Evolutionary conservation across 2,113 vertebrate species (phyloP), one percentile per base, ranked within the genome.

Genomic region (Ancistrus triradiatus): DNA sequence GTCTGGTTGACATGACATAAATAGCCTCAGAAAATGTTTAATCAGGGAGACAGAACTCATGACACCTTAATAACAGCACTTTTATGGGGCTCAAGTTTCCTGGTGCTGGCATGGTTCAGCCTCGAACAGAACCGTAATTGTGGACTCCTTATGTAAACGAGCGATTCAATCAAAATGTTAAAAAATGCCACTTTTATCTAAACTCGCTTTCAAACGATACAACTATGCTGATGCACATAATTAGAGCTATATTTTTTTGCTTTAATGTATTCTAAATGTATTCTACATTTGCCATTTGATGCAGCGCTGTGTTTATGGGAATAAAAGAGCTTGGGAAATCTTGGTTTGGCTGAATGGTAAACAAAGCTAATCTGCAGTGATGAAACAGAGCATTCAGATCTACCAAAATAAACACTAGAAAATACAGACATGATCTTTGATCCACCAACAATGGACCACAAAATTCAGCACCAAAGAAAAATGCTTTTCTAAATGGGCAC

Each of bases 311-410:
- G 64, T 75, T 73, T 65, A 64, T 46, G 67, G 19, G 59, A 59
- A 73, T 57, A 58, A 58, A 63, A 68, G 67, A 53, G 60, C 72
- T 74, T 15, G 49, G 51, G 53, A 66, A 74, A 68, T 68, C 63
- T 62, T 58, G 71, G 68, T 62, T 71, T 69, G 60, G 68, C 37
- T 24, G 40, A 68, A 57, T 33, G 51, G 63, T 72, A 69, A 74
- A 74, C 73, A 71, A 50, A 25, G 24, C 52, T 74, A 72, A 74
- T 74, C 68, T 68, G 59, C 65, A 66, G 62, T 74, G 62, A 72
- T 69, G 68, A 72, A 70, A 70, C 63, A 47, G 44, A 61, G 58
- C 52, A 56, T 65, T 72, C 24, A 68, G 58, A 65, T 63, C 62
- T n/a, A 47, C 52, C 61, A 58, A 55, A 57, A 62, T 74, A 77